These are phyloP conservation scores for Cygnus atratus DNA, from an alignment of 2,113 vertebrate species.

Conservation along the genomic window DNA sequence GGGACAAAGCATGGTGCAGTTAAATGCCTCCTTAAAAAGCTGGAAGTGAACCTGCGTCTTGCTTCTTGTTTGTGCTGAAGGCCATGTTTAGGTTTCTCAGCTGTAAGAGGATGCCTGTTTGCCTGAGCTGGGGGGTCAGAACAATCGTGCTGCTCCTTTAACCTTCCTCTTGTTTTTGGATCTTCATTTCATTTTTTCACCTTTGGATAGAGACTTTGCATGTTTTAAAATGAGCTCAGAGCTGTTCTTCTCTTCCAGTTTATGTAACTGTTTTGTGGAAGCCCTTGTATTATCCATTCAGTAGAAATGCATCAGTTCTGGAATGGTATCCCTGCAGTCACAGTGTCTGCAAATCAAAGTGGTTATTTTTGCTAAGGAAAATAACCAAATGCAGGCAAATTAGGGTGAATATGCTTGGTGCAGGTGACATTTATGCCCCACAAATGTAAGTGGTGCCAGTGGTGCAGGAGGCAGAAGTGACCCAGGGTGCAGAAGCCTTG, in stretches of 20 bases:
- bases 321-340: neutral
- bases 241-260: neutral
- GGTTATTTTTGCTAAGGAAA: neutral
- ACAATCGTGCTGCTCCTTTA: rapidly evolving
- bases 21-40: neutral
- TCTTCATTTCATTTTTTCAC: neutral
- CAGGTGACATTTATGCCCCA: neutral
- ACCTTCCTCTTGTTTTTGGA: neutral
- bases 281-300: neutral
- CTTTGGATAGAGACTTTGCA: neutral
- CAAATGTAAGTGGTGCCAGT: neutral
- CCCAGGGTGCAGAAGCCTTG: neutral
- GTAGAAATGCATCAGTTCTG: neutral
- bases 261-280: neutral
- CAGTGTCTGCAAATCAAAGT: neutral
- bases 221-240: neutral
- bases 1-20: neutral
- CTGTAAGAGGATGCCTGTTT: neutral
- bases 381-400: neutral
- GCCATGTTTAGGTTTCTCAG: neutral
- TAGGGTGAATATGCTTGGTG: neutral
- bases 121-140: neutral
- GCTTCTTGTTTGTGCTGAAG: neutral
- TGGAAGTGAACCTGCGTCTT: neutral
- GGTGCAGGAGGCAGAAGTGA: rapidly evolving